Evolutionary conservation across 2,797 vertebrate genomes (phyloP).

Genomic region (Phyllotis vaccarum): DNA sequence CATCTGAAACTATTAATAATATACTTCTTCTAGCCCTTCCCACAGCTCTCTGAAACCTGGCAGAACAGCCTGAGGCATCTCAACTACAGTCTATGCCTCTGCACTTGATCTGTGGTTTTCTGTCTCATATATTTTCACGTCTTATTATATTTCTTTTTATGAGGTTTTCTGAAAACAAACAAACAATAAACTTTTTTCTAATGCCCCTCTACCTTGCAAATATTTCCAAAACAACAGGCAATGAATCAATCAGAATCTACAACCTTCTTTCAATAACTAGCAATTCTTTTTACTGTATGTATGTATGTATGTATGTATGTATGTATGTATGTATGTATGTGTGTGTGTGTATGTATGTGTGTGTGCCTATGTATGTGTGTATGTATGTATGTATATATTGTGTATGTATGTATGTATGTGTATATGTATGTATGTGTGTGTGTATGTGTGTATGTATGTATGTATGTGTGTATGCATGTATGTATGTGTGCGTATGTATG

Average conservation of each 20-base stretch:
- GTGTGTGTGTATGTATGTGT: neutral
- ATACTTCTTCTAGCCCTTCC: neutral
- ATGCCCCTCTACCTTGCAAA: neutral
- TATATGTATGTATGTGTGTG: too few species aligned
- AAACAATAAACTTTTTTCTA: neutral
- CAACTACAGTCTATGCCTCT: neutral
- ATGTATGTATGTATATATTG: neutral
- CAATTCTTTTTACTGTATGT: neutral
- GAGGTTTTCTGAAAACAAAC: conserved; percentile 3
- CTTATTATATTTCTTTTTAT: neutral
- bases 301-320: neutral
- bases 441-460: neutral
- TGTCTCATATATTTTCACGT: neutral
- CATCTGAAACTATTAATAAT: neutral
- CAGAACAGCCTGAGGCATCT: neutral
- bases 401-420: neutral
- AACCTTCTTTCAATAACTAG: neutral
- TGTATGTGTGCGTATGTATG: neutral
- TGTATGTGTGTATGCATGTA: neutral
- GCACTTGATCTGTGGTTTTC: neutral
- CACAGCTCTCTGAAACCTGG: neutral
- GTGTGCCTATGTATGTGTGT: neutral
- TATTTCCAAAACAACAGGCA: neutral
- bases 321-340: neutral
- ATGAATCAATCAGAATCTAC: neutral